Percentiles rank a stretch among this genome's conserved stretches.
Conservation (phyloP, 2,888 invertebrate species). For the Galeopsomyia nigrocyanea region DNA sequence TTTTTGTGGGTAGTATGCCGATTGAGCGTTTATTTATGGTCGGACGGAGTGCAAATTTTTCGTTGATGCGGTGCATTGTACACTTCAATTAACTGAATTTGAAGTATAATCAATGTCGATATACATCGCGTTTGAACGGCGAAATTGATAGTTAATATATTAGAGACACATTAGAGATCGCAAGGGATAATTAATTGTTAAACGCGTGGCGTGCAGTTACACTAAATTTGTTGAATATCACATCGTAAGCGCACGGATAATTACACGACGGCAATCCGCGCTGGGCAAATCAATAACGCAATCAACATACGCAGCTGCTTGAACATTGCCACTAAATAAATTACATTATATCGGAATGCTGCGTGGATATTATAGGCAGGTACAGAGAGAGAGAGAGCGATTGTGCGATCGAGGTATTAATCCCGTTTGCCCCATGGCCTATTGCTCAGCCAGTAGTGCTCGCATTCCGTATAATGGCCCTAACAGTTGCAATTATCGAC, state of each 20-base stretch:
- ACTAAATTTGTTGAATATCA: too few species aligned
- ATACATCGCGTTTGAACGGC: conserved; percentile 13
- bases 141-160: too few species aligned
- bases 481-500: conserved; percentile 41
- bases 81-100: not conserved
- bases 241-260: not conserved
- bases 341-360: conserved; percentile 30
- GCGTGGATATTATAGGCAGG: conserved; percentile 12
- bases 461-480: conserved; percentile 34
- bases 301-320: too few species aligned
- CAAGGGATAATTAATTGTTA: conserved; percentile 18
- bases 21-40: not conserved
- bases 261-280: not conserved
- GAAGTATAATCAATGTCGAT: too few species aligned
- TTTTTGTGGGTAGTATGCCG: too few species aligned
- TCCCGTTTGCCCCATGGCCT: conserved; percentile 30
- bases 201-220: too few species aligned
- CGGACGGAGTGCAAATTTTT: not conserved
- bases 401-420: conserved; percentile 19
- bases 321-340: conserved; percentile 15
- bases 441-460: conserved; percentile 15
- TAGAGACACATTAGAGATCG: too few species aligned
- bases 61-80: not conserved
- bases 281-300: not conserved
- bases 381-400: too few species aligned